A percentile compares a stretch with the other conserved stretches of the same genome.
phyloP scores from a whole-genome alignment of 2,113 vertebrate species.

The Perca schrenkii region DNA sequence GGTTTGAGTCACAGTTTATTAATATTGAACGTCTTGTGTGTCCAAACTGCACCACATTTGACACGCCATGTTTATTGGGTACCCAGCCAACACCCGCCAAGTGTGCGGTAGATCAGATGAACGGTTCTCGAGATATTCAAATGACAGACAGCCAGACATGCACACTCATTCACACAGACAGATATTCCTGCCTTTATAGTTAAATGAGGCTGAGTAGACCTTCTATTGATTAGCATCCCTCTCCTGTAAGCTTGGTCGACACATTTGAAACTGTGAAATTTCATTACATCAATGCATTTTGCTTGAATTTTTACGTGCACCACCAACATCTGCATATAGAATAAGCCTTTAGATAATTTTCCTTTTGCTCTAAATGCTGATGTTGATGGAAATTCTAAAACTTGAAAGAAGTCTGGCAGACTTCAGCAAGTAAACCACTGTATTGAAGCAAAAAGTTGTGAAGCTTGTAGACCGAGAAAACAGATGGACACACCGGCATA shows the following conservation, averaged over 20 bases:
- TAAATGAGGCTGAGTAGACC: not conserved
- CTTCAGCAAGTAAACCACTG: rapidly evolving
- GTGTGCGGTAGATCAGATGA: too few species aligned
- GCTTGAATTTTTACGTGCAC: not conserved
- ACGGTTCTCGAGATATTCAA: too few species aligned
- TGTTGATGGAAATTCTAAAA: not conserved
- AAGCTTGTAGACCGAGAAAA: constrained; percentile 30
- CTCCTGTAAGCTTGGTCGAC: not conserved
- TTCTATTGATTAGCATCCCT: not conserved
- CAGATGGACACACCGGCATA: constrained; percentile 24
- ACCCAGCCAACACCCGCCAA: too few species aligned
- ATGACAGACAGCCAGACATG: too few species aligned
- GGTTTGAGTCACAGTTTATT: too few species aligned
- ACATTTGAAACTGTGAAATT: not conserved
- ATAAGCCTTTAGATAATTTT: not conserved
- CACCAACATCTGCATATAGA: not conserved
- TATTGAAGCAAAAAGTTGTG: constrained; percentile 4
- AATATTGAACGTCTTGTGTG: too few species aligned
- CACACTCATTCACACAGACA: too few species aligned
- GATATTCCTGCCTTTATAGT: too few species aligned
- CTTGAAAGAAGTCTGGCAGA: not conserved
- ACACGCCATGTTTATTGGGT: too few species aligned
- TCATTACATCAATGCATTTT: not conserved
- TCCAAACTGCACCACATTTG: too few species aligned
- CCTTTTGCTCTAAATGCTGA: not conserved